Evolutionary conservation across 2,797 vertebrate genomes (phyloP).

Genomic region (Linurgus olivaceus): DNA sequence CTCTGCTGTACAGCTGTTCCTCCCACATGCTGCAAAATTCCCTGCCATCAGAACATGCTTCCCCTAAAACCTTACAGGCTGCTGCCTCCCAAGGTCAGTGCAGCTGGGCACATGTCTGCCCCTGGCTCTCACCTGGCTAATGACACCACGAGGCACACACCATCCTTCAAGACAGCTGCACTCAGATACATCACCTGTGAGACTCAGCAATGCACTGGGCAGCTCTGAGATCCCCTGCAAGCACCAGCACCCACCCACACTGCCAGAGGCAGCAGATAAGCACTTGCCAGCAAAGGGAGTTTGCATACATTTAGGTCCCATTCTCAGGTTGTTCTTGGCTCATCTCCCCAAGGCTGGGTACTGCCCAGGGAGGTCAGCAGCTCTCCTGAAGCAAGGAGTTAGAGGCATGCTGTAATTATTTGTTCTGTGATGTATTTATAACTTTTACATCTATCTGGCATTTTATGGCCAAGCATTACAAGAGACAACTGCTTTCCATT

Average conservation of each 20-base stretch:
- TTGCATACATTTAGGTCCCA: not conserved
- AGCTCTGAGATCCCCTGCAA: not conserved
- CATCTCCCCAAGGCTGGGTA: not conserved
- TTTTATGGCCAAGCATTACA: slow-evolving; percentile 10
- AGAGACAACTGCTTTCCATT: slow-evolving; percentile 35
- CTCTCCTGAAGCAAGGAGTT: not conserved
- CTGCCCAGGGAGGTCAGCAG: not conserved
- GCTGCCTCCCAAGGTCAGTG: not conserved
- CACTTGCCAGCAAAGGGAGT: not conserved
- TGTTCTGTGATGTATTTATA: slow-evolving; percentile 29
- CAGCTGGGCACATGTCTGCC: not conserved
- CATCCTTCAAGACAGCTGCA: not conserved
- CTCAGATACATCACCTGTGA: not conserved
- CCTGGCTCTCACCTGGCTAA: not conserved
- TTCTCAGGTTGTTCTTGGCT: not conserved
- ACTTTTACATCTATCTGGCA: slow-evolving; percentile 37
- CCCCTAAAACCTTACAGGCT: not conserved
- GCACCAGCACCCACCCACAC: not conserved
- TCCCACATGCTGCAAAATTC: not conserved
- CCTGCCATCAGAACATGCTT: not conserved
- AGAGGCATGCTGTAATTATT: not conserved
- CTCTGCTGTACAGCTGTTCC: not conserved
- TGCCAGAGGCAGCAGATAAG: not conserved
- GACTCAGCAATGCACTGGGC: not conserved
- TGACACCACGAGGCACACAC: not conserved